phyloP scores from a whole-genome alignment of 2,797 vertebrate genomes.

The Luscinia megarhynchos region DNA sequence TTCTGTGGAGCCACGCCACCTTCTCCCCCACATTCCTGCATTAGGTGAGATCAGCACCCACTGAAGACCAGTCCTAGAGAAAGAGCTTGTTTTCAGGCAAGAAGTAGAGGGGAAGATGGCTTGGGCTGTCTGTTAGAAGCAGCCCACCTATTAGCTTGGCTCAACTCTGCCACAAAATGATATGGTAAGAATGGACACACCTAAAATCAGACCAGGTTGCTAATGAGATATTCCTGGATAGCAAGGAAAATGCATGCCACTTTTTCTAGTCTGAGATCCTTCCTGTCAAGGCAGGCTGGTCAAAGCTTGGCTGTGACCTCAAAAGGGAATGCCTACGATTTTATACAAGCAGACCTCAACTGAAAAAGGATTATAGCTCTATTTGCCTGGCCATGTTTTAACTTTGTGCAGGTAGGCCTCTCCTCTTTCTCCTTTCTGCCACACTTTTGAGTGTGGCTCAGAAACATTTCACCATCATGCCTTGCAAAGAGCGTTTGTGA shows the following conservation, averaged over 20 bases:
- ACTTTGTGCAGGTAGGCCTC: neutral
- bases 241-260: neutral
- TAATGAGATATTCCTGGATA: neutral
- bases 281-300: neutral
- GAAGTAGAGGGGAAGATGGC: neutral
- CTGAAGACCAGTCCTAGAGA: neutral
- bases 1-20: neutral
- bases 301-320: neutral
- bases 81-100: neutral
- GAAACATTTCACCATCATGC: neutral
- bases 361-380: neutral
- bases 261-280: neutral
- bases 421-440: neutral
- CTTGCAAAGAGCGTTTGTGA: neutral
- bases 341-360: neutral
- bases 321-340: neutral
- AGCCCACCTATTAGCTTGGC: neutral
- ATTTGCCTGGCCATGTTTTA: neutral
- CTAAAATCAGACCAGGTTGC: neutral
- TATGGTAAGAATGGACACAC: neutral
- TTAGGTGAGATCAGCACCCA: fast-evolving
- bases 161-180: neutral
- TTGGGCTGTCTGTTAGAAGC: neutral
- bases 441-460: neutral
- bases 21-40: neutral